Conservation (phyloP, 2,797 vertebrate species). For the Takifugu rubripes region DNA sequence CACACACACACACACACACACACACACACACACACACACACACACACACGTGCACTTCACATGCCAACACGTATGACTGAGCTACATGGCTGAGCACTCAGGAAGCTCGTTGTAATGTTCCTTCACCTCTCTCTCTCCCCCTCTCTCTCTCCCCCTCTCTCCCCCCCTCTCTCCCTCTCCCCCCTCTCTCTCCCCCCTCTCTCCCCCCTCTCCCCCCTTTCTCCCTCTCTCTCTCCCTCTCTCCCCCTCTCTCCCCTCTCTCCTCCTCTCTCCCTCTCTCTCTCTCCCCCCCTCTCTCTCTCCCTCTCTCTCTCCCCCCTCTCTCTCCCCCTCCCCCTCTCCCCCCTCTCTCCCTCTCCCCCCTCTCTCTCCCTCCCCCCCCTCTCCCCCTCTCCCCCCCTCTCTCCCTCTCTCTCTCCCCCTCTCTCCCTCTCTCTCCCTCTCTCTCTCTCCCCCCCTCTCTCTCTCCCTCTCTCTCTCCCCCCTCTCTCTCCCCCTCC, state of each 20-base stretch:
- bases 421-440: too few relatives aligned
- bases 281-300: neutral
- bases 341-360: neutral
- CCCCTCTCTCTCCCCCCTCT: neutral
- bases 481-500: too few relatives aligned
- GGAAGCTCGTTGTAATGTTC: constrained; percentile 23
- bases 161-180: neutral
- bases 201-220: neutral
- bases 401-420: too few relatives aligned
- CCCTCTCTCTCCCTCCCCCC: too few relatives aligned
- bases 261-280: neutral
- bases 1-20: too few relatives aligned
- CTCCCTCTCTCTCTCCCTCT: neutral
- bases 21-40: neutral
- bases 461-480: too few relatives aligned
- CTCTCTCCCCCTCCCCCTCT: neutral
- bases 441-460: too few relatives aligned
- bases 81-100: constrained; percentile 12
- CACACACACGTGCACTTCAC: constrained; percentile 10
- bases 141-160: neutral
- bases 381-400: too few relatives aligned
- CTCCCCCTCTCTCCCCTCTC: neutral
- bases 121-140: neutral
- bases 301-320: neutral
- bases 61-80: constrained; percentile 27